phyloP scores from a whole-genome alignment of 2,888 invertebrate species.

The Zaprionus bogoriensis region DNA sequence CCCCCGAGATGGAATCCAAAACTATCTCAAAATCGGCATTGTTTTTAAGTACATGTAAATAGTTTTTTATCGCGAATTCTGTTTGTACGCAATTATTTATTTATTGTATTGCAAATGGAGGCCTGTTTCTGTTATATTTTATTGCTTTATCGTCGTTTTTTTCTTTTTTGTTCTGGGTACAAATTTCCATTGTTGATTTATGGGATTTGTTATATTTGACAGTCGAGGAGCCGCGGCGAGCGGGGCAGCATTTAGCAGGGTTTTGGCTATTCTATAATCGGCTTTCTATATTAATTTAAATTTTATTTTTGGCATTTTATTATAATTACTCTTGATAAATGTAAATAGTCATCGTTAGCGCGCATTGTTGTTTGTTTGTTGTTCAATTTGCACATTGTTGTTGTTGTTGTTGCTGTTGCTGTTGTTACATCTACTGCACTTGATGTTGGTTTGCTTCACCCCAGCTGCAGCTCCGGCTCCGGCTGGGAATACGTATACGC shows the following conservation, averaged over 20 bases:
- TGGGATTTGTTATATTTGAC: conserved; percentile 79
- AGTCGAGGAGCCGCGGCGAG: conserved; percentile 45
- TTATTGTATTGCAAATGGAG: conserved; percentile 24
- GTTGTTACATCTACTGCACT: conserved; percentile 48
- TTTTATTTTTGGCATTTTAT: conserved; percentile 77
- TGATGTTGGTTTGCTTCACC: conserved; percentile 57
- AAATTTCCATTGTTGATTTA: conserved; percentile 75
- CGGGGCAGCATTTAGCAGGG: not conserved
- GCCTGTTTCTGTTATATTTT: conserved; percentile 24
- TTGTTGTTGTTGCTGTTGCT: conserved; percentile 32
- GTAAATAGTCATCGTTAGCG: conserved; percentile 69
- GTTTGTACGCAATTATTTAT: conserved; percentile 31
- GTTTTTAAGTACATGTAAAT: conserved; percentile 14
- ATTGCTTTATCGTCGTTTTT: conserved; percentile 9
- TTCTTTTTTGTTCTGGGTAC: conserved; percentile 9
- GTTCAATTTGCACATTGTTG: too few relatives aligned
- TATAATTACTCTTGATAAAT: conserved; percentile 76
- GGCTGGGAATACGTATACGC: conserved; percentile 35
- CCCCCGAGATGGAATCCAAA: not conserved
- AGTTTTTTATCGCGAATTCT: conserved; percentile 16
- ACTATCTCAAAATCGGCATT: not conserved
- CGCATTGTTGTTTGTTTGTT: conserved; percentile 45
- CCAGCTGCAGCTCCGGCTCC: conserved; percentile 5
- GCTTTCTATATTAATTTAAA: conserved; percentile 78
- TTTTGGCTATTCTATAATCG: conserved; percentile 60